These are phyloP conservation scores for Oscheius sp. DNA, from an alignment of 2,888 invertebrate species.

Conservation along the genomic window DNA sequence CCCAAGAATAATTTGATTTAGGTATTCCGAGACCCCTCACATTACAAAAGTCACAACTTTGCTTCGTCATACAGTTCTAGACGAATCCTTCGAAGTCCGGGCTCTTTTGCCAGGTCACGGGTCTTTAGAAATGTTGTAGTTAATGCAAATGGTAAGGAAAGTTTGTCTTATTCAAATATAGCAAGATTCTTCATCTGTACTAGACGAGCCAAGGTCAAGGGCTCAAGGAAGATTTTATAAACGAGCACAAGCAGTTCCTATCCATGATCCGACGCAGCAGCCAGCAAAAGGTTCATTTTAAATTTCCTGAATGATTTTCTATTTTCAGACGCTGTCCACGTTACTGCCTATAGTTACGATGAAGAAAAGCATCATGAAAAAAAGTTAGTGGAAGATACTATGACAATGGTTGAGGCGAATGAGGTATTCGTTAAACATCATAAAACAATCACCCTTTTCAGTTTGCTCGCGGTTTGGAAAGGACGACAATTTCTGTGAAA, in stretches of 20 bases:
- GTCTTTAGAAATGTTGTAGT: conserved; percentile 35
- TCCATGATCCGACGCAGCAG: conserved; percentile 11
- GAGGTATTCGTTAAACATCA: conserved; percentile 36
- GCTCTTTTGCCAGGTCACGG: conserved; percentile 20
- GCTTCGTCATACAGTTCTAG: conserved; percentile 4
- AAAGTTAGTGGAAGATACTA: conserved; percentile 50
- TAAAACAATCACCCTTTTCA: conserved; percentile 19
- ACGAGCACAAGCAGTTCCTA: conserved; percentile 36
- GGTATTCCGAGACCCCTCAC: conserved; percentile 24
- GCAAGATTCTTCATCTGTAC: conserved; percentile 6
- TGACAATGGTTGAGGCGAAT: conserved; percentile 47
- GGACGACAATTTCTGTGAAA: conserved; percentile 55
- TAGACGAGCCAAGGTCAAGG: conserved; percentile 31
- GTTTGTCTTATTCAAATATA: background rate
- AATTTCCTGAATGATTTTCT: background rate
- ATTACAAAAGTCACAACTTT: background rate
- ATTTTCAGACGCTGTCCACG: conserved; percentile 12
- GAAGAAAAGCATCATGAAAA: conserved; percentile 56
- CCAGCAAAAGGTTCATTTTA: conserved; percentile 10
- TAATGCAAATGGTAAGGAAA: conserved; percentile 13
- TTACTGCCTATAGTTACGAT: conserved; percentile 44
- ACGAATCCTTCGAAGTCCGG: conserved; percentile 14
- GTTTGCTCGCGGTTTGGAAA: conserved; percentile 50
- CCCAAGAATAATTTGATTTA: background rate
- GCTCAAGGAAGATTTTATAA: conserved; percentile 32